phyloP scores from a whole-genome alignment of 2,113 vertebrate species.

The Percopsis transmontana region DNA sequence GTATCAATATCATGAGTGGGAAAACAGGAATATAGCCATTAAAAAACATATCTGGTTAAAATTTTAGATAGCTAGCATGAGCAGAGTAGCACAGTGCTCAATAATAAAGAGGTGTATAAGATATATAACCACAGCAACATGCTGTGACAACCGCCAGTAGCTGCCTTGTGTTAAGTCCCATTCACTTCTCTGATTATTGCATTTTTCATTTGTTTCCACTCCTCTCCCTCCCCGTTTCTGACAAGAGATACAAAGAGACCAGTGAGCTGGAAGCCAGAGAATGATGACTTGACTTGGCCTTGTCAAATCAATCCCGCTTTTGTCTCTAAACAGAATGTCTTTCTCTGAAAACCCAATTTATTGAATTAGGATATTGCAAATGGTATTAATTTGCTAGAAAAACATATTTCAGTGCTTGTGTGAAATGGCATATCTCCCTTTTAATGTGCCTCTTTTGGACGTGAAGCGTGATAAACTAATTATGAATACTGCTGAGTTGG shows the following conservation, averaged over 20 bases:
- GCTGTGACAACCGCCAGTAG: neutral
- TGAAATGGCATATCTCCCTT: conserved; percentile 31
- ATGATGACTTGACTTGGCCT: conserved; percentile 19
- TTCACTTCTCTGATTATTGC: neutral
- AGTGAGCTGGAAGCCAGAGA: conserved; percentile 20
- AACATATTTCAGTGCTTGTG: conserved; percentile 41
- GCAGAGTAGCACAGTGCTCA: no score
- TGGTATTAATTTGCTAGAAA: conserved; percentile 50
- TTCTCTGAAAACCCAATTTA: conserved; percentile 37
- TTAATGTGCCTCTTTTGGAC: conserved; percentile 31
- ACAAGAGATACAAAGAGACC: conserved; percentile 37
- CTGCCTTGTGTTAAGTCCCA: conserved; percentile 2
- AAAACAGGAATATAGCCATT: neutral
- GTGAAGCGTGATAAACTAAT: conserved; percentile 42
- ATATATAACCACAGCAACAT: neutral
- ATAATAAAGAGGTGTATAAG: neutral
- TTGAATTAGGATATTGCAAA: conserved; percentile 51
- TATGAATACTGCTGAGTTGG: conserved; percentile 41
- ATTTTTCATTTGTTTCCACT: neutral
- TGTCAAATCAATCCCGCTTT: conserved; percentile 44
- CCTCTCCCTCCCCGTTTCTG: conserved; percentile 1
- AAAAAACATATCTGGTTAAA: no score
- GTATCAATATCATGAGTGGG: neutral
- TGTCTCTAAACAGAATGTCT: conserved; percentile 30
- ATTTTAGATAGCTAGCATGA: no score